phyloP scores from a whole-genome alignment of 2,113 vertebrate genomes.

The Fulmarus glacialis region DNA sequence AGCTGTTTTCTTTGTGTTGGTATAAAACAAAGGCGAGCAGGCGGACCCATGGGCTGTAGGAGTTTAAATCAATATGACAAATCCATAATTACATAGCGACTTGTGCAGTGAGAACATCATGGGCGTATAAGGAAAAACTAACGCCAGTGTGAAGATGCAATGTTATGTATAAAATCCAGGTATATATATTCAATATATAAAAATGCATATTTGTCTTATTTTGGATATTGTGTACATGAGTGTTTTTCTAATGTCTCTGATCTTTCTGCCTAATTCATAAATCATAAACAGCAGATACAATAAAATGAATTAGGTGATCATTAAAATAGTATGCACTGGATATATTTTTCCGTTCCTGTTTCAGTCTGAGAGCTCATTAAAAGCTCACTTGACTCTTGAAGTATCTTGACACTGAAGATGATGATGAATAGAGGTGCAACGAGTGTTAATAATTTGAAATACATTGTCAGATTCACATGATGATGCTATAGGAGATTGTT shows the following conservation, averaged over 20 bases:
- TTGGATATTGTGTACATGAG: neutral
- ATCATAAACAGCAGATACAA: constrained; percentile 27
- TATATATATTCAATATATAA: neutral
- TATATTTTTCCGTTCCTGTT: constrained; percentile 19
- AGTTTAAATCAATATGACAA: constrained; percentile 60
- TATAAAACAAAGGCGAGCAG: neutral
- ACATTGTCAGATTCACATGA: neutral
- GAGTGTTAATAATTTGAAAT: constrained; percentile 55
- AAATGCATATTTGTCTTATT: neutral
- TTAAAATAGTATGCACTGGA: neutral
- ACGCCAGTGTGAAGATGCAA: neutral
- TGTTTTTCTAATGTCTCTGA: neutral
- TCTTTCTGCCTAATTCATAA: constrained; percentile 47
- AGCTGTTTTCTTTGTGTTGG: constrained; percentile 13
- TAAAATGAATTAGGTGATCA: constrained; percentile 56
- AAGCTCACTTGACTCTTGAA: constrained; percentile 55
- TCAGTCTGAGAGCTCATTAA: constrained; percentile 65
- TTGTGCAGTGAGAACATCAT: neutral
- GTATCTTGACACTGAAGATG: constrained; percentile 46
- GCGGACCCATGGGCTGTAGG: neutral
- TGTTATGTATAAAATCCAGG: neutral
- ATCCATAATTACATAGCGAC: neutral
- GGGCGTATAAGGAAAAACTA: neutral
- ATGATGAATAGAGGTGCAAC: constrained; percentile 61
- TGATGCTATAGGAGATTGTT: constrained; percentile 20